phyloP scores from a whole-genome alignment of 2,113 vertebrate species.

The Petrocephalus microphthalmus region DNA sequence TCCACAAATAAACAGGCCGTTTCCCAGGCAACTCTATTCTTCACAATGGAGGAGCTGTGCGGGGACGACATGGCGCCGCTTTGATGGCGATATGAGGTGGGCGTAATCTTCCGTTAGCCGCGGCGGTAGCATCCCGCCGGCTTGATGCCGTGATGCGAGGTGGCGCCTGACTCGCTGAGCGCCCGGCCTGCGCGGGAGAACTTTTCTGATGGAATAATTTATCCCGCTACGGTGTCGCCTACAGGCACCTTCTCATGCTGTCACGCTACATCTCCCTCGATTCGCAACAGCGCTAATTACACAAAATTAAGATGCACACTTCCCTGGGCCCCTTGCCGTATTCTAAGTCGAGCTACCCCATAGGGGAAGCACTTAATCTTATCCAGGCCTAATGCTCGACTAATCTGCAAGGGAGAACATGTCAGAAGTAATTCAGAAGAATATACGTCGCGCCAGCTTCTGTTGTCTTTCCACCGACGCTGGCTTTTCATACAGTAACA shows the following conservation, averaged over 20 bases:
- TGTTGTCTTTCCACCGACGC: neutral
- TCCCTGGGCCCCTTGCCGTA: neutral
- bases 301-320: slow-evolving; percentile 14
- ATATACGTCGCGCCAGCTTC: neutral
- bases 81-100: neutral
- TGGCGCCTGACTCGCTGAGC: neutral
- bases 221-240: neutral
- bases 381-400: slow-evolving; percentile 14
- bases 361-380: slow-evolving; percentile 1
- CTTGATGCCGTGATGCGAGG: neutral
- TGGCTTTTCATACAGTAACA: neutral
- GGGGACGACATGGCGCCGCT: slow-evolving; percentile 38
- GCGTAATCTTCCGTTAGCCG: neutral
- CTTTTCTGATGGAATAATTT: slow-evolving; percentile 21
- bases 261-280: neutral
- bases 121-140: too few species aligned
- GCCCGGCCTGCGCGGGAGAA: neutral
- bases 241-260: slow-evolving; percentile 1
- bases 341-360: neutral
- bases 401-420: slow-evolving; percentile 8
- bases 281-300: slow-evolving; percentile 18
- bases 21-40: neutral
- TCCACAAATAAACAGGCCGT: neutral
- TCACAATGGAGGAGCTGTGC: slow-evolving; percentile 27
- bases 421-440: neutral